Percentiles rank a stretch among this genome's conserved stretches.
Evolutionary conservation across 2,888 invertebrate genomes (phyloP).

Genomic region (Entomobrya multifasciata): DNA sequence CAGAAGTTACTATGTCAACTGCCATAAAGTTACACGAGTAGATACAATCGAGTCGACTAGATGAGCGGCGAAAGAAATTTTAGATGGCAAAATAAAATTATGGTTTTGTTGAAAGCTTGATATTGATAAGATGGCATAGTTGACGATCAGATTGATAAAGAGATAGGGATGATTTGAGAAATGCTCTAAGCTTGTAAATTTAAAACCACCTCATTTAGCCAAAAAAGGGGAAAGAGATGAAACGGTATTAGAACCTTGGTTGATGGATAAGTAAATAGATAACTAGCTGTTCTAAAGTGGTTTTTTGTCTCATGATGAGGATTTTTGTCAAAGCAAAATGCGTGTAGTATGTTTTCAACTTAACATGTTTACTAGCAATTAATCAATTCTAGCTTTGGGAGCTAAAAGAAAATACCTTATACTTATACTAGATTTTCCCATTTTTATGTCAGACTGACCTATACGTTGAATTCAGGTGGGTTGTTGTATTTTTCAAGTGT

Average conservation of each 20-base stretch:
- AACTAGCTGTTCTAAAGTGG: too few species aligned
- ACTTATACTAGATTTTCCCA: too few species aligned
- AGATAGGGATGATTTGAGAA: slow-evolving; percentile 54
- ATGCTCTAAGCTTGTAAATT: slow-evolving; percentile 59
- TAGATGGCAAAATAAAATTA: not conserved
- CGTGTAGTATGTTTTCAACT: too few species aligned
- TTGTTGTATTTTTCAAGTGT: not conserved
- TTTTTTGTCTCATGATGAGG: too few species aligned
- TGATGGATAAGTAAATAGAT: too few species aligned
- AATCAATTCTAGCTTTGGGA: too few species aligned
- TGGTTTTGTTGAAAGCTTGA: slow-evolving; percentile 51
- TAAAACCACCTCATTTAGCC: slow-evolving; percentile 56
- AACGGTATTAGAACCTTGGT: not conserved
- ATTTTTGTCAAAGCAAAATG: too few species aligned
- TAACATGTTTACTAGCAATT: too few species aligned
- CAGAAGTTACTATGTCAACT: slow-evolving; percentile 7
- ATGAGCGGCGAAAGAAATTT: too few species aligned
- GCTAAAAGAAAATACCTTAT: too few species aligned
- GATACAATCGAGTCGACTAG: slow-evolving; percentile 1
- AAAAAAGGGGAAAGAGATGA: not conserved
- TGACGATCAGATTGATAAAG: slow-evolving; percentile 53
- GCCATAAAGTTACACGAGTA: not conserved
- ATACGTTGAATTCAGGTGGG: slow-evolving; percentile 20
- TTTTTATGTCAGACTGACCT: too few species aligned
- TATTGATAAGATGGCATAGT: slow-evolving; percentile 58